Conservation (phyloP, 1,140 invertebrate species). For the silkworm (Bombyx mori) region ASM3026992v2 NC_085129.1:6973001-6973500, state of each 20-base stretch:
- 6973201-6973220: too few relatives aligned
- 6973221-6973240: constrained; percentile 17
- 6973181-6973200: too few relatives aligned
- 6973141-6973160: too few relatives aligned
- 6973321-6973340: constrained; percentile 49
- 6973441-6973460: constrained; percentile 66
- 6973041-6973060: constrained; percentile 33
- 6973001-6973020: constrained; percentile 40
- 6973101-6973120: too few relatives aligned
- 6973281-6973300: constrained; percentile 28
- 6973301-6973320: constrained; percentile 42
- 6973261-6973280: constrained; percentile 24
- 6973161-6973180: too few relatives aligned
- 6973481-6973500: constrained; percentile 27
- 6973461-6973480: constrained; percentile 46
- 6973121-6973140: too few relatives aligned
- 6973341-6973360: constrained; percentile 53
- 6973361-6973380: constrained; percentile 50
- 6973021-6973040: constrained; percentile 32
- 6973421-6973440: constrained; percentile 56
- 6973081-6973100: too few relatives aligned
- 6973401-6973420: constrained; percentile 59
- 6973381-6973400: constrained; percentile 56
- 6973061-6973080: constrained; percentile 13
- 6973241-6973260: constrained; percentile 6